Percentiles rank a stretch among this genome's conserved stretches.
These are phyloP conservation scores for Halcyon chelicuti DNA, from an alignment of 2,797 vertebrate genomes.

Conservation along the genomic window DNA sequence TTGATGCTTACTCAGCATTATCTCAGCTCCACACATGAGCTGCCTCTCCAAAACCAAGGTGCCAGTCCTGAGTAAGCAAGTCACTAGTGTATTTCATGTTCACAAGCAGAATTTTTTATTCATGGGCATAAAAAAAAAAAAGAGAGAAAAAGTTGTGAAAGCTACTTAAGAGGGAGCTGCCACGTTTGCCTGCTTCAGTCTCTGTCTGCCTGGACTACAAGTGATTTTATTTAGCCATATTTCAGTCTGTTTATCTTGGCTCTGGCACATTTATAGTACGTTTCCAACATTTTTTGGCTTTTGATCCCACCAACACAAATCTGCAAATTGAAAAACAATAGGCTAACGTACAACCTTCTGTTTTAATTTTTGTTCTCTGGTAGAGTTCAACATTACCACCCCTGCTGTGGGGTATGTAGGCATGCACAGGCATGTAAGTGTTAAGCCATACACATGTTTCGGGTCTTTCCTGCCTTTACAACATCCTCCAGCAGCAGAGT, in stretches of 20 bases:
- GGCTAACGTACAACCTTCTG: background rate
- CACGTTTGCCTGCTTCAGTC: background rate
- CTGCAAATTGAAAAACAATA: background rate
- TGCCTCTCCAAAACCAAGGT: background rate
- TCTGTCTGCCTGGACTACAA: background rate
- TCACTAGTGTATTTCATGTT: rapidly evolving
- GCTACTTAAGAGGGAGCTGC: background rate
- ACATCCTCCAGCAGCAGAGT: background rate
- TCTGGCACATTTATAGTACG: background rate
- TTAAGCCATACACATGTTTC: rapidly evolving
- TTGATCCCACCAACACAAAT: background rate
- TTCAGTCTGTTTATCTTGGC: background rate
- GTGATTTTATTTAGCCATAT: too few relatives aligned
- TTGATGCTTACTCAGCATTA: background rate
- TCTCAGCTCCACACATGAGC: background rate
- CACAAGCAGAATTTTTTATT: background rate
- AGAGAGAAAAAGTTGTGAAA: background rate
- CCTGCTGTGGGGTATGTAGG: background rate
- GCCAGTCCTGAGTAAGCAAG: background rate
- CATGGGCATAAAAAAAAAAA: background rate
- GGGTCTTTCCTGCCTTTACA: background rate
- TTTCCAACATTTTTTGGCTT: background rate
- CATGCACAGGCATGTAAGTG: background rate
- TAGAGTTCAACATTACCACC: background rate
- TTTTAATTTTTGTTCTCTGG: background rate